Base-by-base conservation (phyloP, 2,113 vertebrate genomes). In the Gopherus flavomarginatus region DNA sequence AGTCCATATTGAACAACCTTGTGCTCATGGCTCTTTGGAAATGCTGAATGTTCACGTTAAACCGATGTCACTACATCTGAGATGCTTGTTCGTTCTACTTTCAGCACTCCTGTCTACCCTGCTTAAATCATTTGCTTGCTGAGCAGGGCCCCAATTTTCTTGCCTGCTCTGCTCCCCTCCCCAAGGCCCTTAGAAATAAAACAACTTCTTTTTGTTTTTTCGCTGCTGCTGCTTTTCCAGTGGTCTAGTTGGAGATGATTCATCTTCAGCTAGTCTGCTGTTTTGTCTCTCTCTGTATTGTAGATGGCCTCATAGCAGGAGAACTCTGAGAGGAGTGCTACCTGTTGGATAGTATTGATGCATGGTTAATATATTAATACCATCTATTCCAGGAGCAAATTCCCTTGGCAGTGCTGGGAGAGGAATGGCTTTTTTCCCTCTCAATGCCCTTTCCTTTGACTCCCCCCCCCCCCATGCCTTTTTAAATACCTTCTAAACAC, bases 81-180 rank as follows among this genome's bases (percentile, higher is more conserved):
- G 79, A 82, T 53, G 49, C 54, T 35, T 82, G 84, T 59, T 65
- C n/a, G 14, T 16, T 59, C 65, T 16, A 38, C 57, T 78, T 78
- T 53, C 69, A 29, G 29, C 14, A 57, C 26, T 69, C 57, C 57
- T 88, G 78, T 80, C 87, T 79, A 29, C 85, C 59, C 81, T 72
- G 56, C 47, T 83, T 91, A 94, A 87, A 95, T 87, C 57, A 81
- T 49, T 85, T 27, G 65, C 44, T 86, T 59, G 72, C 83, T 87
- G 93, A 94, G 80, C 72, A 69, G 81, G 56, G 52, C 69, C 83
- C 62, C 83, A 59, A 29, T 49, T 62, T 87, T 80, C 81, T 14
- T 29, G n/a, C 56, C 42, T 44, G 44, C 78, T 82, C 35, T 79
- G 44, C 57, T 42, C 52, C 5, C 31, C 57, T 69, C 65, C 83